phyloP scores from a whole-genome alignment of 1,140 invertebrate species.

The Pogonomyrmex barbatus region DNA sequence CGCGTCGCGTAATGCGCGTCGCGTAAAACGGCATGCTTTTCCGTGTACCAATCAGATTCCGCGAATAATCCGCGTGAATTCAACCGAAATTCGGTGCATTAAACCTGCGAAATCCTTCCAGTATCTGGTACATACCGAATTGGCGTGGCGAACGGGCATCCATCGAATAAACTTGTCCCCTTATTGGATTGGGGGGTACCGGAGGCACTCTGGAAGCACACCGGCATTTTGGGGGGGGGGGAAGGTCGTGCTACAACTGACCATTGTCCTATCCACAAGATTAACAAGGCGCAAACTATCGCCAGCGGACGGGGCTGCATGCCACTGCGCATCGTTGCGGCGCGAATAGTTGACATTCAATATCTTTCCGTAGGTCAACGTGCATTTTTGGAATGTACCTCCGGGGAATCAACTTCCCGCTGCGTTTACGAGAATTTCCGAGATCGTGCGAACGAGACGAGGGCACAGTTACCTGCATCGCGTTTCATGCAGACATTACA shows the following conservation, averaged over 20 bases:
- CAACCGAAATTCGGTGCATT: constrained; percentile 33
- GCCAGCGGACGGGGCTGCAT: background rate
- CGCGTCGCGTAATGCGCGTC: background rate
- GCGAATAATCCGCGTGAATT: constrained; percentile 36
- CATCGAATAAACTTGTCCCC: constrained; percentile 46
- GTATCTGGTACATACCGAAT: constrained; percentile 38
- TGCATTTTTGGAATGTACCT: constrained; percentile 39
- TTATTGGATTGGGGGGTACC: background rate
- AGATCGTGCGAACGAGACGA: background rate
- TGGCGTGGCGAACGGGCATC: background rate
- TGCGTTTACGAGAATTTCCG: constrained; percentile 23
- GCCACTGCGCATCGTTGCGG: background rate
- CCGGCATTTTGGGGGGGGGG: constrained; percentile 6
- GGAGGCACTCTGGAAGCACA: constrained; percentile 15
- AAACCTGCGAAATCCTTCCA: constrained; percentile 38
- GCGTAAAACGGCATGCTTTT: constrained; percentile 1
- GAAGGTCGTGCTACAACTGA: background rate
- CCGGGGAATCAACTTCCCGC: constrained; percentile 13
- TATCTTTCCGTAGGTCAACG: background rate
- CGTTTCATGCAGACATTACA: background rate
- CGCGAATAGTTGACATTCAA: constrained; percentile 47
- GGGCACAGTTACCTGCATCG: background rate
- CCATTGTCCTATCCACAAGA: constrained; percentile 29
- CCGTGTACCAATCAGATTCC: constrained; percentile 12
- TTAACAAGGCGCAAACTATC: constrained; percentile 52